Evolutionary conservation across 2,113 vertebrate genomes (phyloP), one percentile per base, ranked within the genome.

Genomic region (Periophthalmodon schlosseri): DNA sequence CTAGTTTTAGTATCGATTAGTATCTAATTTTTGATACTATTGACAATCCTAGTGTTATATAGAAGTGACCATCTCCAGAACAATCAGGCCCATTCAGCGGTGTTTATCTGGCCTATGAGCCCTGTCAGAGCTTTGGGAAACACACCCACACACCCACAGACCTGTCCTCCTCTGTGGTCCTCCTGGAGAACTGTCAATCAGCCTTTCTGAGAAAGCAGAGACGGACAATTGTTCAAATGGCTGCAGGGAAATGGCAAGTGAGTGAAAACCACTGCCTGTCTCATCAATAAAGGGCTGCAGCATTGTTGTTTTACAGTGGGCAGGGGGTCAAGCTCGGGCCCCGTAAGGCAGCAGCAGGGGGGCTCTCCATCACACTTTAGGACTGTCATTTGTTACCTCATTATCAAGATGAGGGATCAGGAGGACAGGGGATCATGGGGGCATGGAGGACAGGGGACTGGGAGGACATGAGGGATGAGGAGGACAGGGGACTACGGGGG

Each of bases 301-400:
- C 80, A 88, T 89, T 94, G 90, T 89, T 85, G 61, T 88, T 87
- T 87, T 75, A 91, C 91, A 91, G 90, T 93, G 81, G 70, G 73
- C 87, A 83, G 85, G 79, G 81, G 87, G 78, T 75, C 54, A 61
- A 79, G 74, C 82, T 83, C 68, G 9, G 68, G 73, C 73, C 77
- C 84, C 11, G 16, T 72, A 78, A 75, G 77, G 52, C 74, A 77
- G 87, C 87, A 92, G 90, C 72, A 49, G 88, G 83, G 85, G 86
- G 80, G 91, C 91, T 91, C 89, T 91, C 92, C 85, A 87, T 93
- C 73, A 85, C 89, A 84, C 85, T 87, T 82, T 91, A 90, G 90
- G 89, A 92, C 90, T 91, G 90, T 90, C 90, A 93, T 94, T 94
- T 94, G 93, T 93, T 93, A 91, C 90, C 92, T 94, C 93, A 84